Base-by-base conservation (phyloP, 2,113 vertebrate species). In the Tyrannus savana region DNA sequence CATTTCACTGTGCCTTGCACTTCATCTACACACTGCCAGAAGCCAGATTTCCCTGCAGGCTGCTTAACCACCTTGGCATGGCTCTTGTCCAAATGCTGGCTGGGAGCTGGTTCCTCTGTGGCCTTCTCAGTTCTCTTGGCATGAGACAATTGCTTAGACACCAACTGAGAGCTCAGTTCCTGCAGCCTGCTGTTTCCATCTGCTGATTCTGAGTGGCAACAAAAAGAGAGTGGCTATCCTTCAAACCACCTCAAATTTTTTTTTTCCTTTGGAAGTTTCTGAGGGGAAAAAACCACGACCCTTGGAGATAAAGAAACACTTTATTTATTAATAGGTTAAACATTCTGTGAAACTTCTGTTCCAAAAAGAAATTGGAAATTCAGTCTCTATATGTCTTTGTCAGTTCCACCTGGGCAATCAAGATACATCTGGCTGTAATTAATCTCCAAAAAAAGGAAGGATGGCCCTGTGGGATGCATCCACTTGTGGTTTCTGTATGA, bases 61-160 rank as follows among this genome's bases (percentile, higher is more conserved):
- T 95, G 86, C 77, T 87, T 94, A 97, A 91, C 93, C 94, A 87
- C 93, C 91, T 96, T 92, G 93, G 94, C 89, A 91, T 94, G 93
- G 93, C 89, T 76, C 37, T 78, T 95, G 69, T 68, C 93, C 95
- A 96, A 92, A 75, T 66, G 24, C 59, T 84, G 60, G 64, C 86
- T 96, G 72, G 79, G 47, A 92, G 56, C 67, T 95, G 83, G 73
- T 92, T 95, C 91, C 79, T 92, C 76, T 93, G 89, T 75, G 95
- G 96, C 90, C 93, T 89, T 86, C 95, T 93, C 96, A 67, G 67
- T 93, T 97, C 95, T 97, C 92, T 95, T 95, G 95, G 94, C 95
- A 90, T 76, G 89, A 95, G 67, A 55, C 87, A 90, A 86, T 86
- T 94, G 92, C 72, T 89, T 79, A 92, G 59, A 63, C 33, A 71